phyloP scores from a whole-genome alignment of 1,140 invertebrate genomes.

The Vanessa tameamea region DNA sequence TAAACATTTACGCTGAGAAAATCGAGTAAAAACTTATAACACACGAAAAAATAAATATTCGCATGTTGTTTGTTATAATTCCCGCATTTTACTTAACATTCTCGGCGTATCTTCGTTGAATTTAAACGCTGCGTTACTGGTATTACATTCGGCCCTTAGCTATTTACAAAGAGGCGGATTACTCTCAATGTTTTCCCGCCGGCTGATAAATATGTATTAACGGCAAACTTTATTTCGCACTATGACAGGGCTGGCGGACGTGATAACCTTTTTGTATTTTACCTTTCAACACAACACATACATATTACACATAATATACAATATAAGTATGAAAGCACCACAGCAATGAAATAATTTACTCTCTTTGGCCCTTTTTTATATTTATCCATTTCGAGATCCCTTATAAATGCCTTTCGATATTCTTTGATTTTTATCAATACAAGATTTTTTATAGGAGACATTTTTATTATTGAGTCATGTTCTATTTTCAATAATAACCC shows the following conservation, averaged over 20 bases:
- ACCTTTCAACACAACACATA: not conserved
- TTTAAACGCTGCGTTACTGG: conserved; percentile 25
- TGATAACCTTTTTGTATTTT: not conserved
- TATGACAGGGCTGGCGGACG: conserved; percentile 22
- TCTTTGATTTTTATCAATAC: not conserved
- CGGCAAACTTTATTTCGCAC: conserved; percentile 34
- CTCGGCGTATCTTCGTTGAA: conserved; percentile 2
- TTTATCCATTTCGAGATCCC: no score
- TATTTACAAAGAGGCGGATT: conserved; percentile 37
- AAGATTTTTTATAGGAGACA: no score
- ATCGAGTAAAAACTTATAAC: no score
- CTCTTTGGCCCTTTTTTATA: not conserved
- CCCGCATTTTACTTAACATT: not conserved
- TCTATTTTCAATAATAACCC: no score
- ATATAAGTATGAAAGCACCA: not conserved
- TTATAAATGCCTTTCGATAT: not conserved
- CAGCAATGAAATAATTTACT: not conserved
- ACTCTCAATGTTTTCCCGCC: conserved; percentile 26
- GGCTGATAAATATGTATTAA: conserved; percentile 41
- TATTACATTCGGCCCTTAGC: conserved; percentile 31
- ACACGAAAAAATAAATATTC: not conserved
- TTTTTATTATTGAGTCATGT: no score
- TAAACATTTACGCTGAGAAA: not conserved
- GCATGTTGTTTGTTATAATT: not conserved
- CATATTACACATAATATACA: not conserved